Base-by-base conservation (phyloP, 2,888 invertebrate genomes). In the Andrena fulva region DNA sequence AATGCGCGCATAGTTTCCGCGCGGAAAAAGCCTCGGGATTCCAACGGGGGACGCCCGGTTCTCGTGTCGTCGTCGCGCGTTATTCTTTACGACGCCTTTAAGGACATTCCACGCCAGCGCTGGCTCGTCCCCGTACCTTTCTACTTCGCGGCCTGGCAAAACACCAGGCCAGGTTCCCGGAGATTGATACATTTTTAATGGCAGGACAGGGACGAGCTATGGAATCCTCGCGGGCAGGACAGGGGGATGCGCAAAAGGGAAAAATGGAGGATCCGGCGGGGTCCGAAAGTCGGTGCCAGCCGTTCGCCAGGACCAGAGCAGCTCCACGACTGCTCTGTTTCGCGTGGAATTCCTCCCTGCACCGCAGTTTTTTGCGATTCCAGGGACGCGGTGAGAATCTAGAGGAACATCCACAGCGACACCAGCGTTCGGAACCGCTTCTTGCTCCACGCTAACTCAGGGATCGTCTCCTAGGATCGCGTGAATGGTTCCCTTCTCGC, bases 151-250 rank as follows among this genome's bases (percentile, higher is more conserved):
- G 16, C 24, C 24, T 7, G 29, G 82, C 82, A 87, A 89, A 90
- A 90, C 87, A 80, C 72, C 42, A 80, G 33, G 52, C 69, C 56
- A 56, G 48, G 67, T 64, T 73, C 74, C 75, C 82, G 71, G 89
- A 91, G 91, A 91, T 91, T 91, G 91, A 91, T 91, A 91, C 90
- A 91, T 90, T 91, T 91, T 91, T 91, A 91, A 91, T 90, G 90
- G 90, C 82, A 68, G 68, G 77, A 60, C 33, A 52, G 72, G 20
- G 66, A 52, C 76, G 62, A 50, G 73, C 63, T 50, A 76, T 60
- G 86, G 82, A 86, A 87, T 87, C 76, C 82, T 75, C 54, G 71
- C 56, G 62, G 74, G 63, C 29, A 60, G 48, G 54, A 48, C 42
- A 24, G 24, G n/a, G 42, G 10, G 33, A 62, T n/a, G 33, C 20